Base-by-base conservation (phyloP, 2,888 invertebrate genomes). In the Athetis lepigone region DNA sequence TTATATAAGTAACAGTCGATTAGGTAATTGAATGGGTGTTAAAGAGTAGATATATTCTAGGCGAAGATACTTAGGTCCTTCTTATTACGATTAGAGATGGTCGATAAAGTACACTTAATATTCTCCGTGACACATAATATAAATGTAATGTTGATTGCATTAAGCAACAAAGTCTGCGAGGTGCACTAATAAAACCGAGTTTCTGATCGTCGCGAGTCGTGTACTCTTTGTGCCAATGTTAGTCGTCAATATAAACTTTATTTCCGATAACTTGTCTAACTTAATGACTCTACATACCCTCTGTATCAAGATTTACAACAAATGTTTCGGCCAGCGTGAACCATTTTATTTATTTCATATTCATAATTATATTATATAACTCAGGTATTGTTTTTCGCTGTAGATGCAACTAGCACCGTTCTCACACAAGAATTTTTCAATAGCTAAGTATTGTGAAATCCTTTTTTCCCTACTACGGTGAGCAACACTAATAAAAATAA, bases 141-240 rank as follows among this genome's bases (percentile, higher is more conserved):
- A 49, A 54, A 40, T 27, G 4, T 46, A 46, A 36, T 18, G 27
- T 40, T 25, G 16, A 50, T n/a, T 45, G 62, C 47, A 66, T 64
- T 60, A 68, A 70, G 83, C 82, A 81, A 87, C 83, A 82, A 83
- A 73, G 79, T 85, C 75, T 67, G 59, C 66, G 47, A 73, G 80
- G 80, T 82, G 74, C 71, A 80, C 73, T 70, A 81, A 82, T 84
- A 84, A 85, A 85, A 72, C 67, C 43, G 50, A 66, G 37, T 47
- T 71, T 70, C 60, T 57, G 65, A 77, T 77, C 68, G 62, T 77
- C 64, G 59, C 42, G 19, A 1, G 13, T 33, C 33, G 33, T 33
- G 4, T 13, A 11, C 33, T 11, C 33, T 3, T 11, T 33, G 13
- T 43, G 23, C 70, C 75, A 80, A 80, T 79, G 73, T 61, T 43